phyloP scores from a whole-genome alignment of 2,797 vertebrate species.

The Lemur catta region DNA sequence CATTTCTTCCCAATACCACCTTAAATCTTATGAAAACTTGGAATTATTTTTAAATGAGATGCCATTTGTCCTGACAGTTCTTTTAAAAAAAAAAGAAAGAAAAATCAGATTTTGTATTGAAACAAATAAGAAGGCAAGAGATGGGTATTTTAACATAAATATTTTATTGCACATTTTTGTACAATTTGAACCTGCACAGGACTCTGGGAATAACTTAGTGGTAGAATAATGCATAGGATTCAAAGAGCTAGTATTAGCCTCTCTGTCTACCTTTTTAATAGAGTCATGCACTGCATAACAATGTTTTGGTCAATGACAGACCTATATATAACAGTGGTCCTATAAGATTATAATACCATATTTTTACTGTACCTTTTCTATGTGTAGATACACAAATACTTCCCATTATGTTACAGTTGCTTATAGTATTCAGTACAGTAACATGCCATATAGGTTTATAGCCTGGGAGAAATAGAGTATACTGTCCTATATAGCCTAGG shows the following conservation, averaged over 20 bases:
- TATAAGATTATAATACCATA: not conserved
- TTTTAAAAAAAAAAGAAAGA: not conserved
- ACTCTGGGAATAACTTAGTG: not conserved
- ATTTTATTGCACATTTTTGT: not conserved
- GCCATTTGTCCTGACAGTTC: not conserved
- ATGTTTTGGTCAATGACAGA: not conserved
- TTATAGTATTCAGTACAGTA: not conserved
- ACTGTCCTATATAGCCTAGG: not conserved
- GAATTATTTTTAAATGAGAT: constrained; percentile 33
- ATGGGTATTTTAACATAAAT: constrained; percentile 4
- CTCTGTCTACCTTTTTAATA: not conserved
- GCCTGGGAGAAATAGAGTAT: not conserved
- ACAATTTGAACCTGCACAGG: not conserved
- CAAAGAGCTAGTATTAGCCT: not conserved
- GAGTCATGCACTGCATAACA: not conserved
- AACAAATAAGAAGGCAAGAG: constrained; percentile 13
- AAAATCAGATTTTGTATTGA: not conserved
- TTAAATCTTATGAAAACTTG: constrained; percentile 31
- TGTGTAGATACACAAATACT: not conserved
- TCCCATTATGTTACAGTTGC: not conserved
- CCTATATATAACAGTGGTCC: too few species aligned
- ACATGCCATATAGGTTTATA: not conserved
- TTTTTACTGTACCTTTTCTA: not conserved
- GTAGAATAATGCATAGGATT: not conserved
- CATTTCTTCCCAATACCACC: constrained; percentile 2